These are phyloP conservation scores for Rhodeus uyekii DNA, from an alignment of 2,797 vertebrate species.

Conservation along the genomic window DNA sequence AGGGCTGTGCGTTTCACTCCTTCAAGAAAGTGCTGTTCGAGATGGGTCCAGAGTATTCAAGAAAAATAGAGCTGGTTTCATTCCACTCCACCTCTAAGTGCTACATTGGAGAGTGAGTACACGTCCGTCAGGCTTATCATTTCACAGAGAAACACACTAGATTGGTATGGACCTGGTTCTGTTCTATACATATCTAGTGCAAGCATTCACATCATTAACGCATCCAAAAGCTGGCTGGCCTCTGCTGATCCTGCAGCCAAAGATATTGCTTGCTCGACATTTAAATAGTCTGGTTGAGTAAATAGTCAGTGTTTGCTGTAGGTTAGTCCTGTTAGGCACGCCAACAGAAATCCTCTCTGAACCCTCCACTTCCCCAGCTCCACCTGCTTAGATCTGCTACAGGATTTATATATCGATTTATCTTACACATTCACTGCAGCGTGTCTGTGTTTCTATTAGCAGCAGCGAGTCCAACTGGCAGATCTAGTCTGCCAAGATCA, in stretches of 20 bases:
- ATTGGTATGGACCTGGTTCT: not conserved
- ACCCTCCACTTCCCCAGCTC: not conserved
- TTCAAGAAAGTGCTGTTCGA: constrained; percentile 94
- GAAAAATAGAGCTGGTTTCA: constrained; percentile 84
- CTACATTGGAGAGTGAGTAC: constrained; percentile 93
- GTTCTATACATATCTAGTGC: not conserved
- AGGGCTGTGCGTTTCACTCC: constrained; percentile 88
- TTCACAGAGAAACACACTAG: not conserved
- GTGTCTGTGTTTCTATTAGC: not conserved
- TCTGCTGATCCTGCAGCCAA: not conserved
- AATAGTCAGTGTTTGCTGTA: not conserved
- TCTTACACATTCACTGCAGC: not conserved
- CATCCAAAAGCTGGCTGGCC: not conserved
- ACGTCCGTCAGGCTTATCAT: not conserved
- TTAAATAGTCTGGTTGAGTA: not conserved
- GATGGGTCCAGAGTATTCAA: constrained; percentile 85
- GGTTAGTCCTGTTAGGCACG: not conserved
- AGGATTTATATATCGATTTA: not conserved
- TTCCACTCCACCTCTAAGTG: constrained; percentile 94
- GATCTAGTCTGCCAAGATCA: not conserved
- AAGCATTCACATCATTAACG: not conserved
- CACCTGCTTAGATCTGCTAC: not conserved
- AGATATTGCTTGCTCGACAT: not conserved
- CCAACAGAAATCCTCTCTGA: not conserved
- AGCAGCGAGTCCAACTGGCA: not conserved